These are phyloP conservation scores for human DNA, from an alignment of 2,113 vertebrate species.

Conservation along the genomic window GRCh38 chr11:45457501-45458000, in stretches of 20 bases:
- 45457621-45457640: neutral
- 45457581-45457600: neutral
- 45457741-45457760: no score
- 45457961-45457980: neutral
- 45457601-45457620: neutral
- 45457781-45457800: fast-evolving
- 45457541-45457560: neutral
- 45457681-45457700: neutral
- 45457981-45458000: neutral
- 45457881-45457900: neutral
- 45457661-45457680: neutral
- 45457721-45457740: neutral
- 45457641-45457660: neutral
- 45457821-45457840: neutral
- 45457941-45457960: fast-evolving
- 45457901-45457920: neutral
- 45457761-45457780: neutral
- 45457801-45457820: neutral
- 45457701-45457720: neutral
- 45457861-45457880: neutral
- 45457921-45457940: neutral
- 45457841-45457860: neutral
- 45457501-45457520: neutral
- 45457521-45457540: neutral
- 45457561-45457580: neutral